Conservation (phyloP, 2,888 invertebrate species). For the Cataglyphis altisquamis region DNA sequence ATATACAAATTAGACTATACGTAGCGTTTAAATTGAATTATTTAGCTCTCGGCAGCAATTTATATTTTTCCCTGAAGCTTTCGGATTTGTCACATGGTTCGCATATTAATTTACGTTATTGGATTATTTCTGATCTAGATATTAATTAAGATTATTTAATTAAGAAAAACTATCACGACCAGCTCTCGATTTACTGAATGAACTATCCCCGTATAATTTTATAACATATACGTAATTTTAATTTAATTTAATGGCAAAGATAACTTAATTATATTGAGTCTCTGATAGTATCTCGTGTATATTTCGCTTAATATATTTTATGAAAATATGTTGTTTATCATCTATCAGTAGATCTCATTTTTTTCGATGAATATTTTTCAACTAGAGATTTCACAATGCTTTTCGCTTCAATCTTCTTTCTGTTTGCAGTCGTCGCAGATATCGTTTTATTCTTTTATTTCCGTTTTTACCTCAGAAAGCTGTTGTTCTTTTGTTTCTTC, state of each 20-base stretch:
- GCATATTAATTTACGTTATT: neutral
- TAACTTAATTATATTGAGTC: constrained; percentile 29
- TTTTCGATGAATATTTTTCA: neutral
- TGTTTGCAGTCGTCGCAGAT: neutral
- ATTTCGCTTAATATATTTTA: constrained; percentile 5
- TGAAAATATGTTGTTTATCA: constrained; percentile 18
- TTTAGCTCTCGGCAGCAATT: neutral
- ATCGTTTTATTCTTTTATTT: neutral
- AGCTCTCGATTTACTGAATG: constrained; percentile 4
- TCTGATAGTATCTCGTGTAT: neutral
- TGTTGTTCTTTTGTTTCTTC: constrained; percentile 28
- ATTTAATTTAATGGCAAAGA: neutral
- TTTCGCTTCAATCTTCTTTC: neutral
- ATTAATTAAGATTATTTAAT: constrained; percentile 38
- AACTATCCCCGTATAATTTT: constrained; percentile 17
- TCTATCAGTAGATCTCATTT: neutral
- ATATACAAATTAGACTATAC: neutral
- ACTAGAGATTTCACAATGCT: neutral
- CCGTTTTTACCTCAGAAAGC: neutral
- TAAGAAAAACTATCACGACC: neutral
- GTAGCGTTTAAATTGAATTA: constrained; percentile 6
- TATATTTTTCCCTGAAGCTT: constrained; percentile 1
- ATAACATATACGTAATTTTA: neutral
- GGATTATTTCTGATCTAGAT: neutral
- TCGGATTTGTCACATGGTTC: neutral